Evolutionary conservation across 1,140 invertebrate genomes (phyloP).

Genomic region (Linepithema humile): DNA sequence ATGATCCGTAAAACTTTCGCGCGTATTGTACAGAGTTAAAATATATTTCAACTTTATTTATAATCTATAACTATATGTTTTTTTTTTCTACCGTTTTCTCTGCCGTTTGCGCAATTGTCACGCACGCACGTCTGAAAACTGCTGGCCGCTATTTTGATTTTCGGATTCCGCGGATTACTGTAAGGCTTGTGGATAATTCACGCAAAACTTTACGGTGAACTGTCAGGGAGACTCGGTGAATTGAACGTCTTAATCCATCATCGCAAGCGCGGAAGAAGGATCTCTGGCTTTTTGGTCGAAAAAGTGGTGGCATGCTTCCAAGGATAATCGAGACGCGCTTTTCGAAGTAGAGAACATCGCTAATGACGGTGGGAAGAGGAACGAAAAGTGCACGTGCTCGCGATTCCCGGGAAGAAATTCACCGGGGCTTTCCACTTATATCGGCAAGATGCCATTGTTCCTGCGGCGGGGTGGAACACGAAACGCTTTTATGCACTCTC

Average conservation of each 20-base stretch:
- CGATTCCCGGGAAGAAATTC: slow-evolving; percentile 27
- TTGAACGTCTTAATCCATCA: slow-evolving; percentile 13
- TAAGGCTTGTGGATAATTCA: not conserved
- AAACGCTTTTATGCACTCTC: slow-evolving; percentile 47
- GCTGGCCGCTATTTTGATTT: not conserved
- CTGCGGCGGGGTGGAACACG: not conserved
- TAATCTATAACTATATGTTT: too few relatives aligned
- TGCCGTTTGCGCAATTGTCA: too few relatives aligned
- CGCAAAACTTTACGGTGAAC: not conserved
- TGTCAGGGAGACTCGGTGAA: not conserved
- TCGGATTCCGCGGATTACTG: not conserved
- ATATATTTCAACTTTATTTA: too few relatives aligned
- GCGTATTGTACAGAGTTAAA: too few relatives aligned
- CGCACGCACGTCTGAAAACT: too few relatives aligned
- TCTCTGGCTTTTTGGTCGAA: slow-evolving; percentile 13
- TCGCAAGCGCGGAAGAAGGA: not conserved
- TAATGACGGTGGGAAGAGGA: slow-evolving; percentile 52
- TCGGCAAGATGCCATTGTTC: slow-evolving; percentile 32
- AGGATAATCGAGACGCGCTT: slow-evolving; percentile 41
- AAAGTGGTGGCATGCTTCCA: slow-evolving; percentile 1
- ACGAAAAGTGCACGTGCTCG: slow-evolving; percentile 60
- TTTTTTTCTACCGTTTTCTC: too few relatives aligned
- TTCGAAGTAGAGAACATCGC: slow-evolving; percentile 18
- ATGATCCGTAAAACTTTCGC: too few relatives aligned
- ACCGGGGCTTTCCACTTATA: slow-evolving; percentile 38